A percentile compares a stretch with the other conserved stretches of the same genome.
These are phyloP conservation scores for Macrosiphum euphorbiae DNA, from an alignment of 2,888 invertebrate genomes.

Conservation along the genomic window DNA sequence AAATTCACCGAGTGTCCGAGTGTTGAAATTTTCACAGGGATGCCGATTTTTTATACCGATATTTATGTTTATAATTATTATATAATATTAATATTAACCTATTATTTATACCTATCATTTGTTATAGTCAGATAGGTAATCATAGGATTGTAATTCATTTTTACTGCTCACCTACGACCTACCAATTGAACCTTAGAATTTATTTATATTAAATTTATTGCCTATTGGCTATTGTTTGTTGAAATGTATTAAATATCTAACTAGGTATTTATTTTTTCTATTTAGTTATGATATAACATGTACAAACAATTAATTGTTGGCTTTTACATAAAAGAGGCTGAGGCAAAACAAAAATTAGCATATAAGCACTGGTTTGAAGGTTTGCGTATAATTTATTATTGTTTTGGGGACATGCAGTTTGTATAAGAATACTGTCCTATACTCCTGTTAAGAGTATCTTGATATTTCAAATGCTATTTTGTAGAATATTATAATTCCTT, in stretches of 20 bases:
- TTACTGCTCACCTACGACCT: neutral
- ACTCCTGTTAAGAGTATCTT: neutral
- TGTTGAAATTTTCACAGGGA: neutral
- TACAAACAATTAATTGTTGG: neutral
- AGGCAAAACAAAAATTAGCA: neutral
- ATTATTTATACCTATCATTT: neutral
- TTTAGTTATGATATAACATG: neutral
- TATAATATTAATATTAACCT: no score
- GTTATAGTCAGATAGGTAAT: neutral
- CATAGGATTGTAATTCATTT: neutral
- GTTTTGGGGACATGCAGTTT: neutral
- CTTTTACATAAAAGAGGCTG: neutral
- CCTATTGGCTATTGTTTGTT: neutral
- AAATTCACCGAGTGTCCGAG: neutral
- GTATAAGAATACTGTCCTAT: neutral
- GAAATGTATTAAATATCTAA: neutral
- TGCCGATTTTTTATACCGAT: neutral
- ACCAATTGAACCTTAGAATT: neutral
- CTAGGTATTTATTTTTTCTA: neutral
- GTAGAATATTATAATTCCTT: neutral
- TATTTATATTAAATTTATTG: neutral
- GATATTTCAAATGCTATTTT: neutral
- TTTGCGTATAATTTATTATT: neutral
- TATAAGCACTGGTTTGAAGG: neutral
- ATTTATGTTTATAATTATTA: neutral